Base-by-base conservation (phyloP, 2,797 vertebrate species). In the Catamblyrhynchus diadema region DNA sequence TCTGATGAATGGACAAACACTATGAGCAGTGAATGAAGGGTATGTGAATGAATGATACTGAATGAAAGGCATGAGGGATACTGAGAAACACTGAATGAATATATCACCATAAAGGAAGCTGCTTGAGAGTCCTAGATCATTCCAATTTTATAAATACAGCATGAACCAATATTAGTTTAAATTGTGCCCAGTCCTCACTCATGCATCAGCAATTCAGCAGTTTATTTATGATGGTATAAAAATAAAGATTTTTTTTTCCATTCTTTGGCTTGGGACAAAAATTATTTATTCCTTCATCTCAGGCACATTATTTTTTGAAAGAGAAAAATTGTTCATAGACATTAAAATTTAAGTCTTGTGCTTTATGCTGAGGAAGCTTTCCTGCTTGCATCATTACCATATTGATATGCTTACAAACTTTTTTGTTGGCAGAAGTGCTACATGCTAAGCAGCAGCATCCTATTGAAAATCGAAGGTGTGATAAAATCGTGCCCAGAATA, bases 321-420 rank as follows among this genome's bases (percentile, higher is more conserved):
- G 50, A 86, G 14, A 86, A 82, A 75, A 86, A 82, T 23, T 64
- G 18, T 77, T 86, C 33, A 24, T 19, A 57, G 81, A 39, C 27
- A 75, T 75, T 37, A 70, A 88, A 88, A 66, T 82, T n/a, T 59
- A 88, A 86, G 11, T 56, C 41, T 37, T 72, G n/a, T 86, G 14
- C 35, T 72, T 90, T 88, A 64, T 86, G 88, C 74, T 72, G 66
- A 88, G 66, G 48, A 88, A 56, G 78, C 59, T 81, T 74, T 94
- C 93, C 80, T 94, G 80, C 32, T 72, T 88, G 66, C 66, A 69
- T 78, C 50, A 10, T 85, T 82, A 62, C 56, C 0, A 1, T 67
- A 70, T 66, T 48, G 83, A 84, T 79, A 77, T 8, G 44, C 70
- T 75, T 84, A 86, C 41, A 6, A 5, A 32, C 50, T 73, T 73